phyloP scores from a whole-genome alignment of 2,888 invertebrate genomes.

The Dryomyza anilis region DNA sequence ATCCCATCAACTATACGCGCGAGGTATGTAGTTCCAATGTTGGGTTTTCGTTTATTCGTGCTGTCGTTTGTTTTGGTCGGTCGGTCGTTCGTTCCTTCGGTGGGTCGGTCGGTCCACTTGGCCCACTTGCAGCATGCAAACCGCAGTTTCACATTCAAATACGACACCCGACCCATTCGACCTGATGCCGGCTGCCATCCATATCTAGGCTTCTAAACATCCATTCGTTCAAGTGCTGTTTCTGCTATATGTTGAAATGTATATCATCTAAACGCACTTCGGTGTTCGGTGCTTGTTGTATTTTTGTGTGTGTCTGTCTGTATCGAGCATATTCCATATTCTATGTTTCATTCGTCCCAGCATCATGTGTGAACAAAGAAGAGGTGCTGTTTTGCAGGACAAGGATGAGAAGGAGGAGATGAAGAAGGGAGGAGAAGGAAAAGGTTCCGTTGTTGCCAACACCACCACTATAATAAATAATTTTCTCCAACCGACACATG shows the following conservation, averaged over 20 bases:
- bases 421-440: not conserved
- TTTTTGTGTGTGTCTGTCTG: conserved; percentile 4
- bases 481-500: conserved; percentile 24
- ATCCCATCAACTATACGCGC: no score
- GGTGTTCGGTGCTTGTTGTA: not conserved
- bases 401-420: no score
- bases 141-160: not conserved
- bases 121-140: no score
- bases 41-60: no score
- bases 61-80: no score
- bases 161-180: not conserved
- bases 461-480: not conserved
- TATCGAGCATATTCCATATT: conserved; percentile 4
- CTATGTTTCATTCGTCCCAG: not conserved
- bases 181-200: no score
- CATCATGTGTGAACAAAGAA: not conserved
- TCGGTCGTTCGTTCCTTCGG: no score
- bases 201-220: no score
- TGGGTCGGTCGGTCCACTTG: no score
- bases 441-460: not conserved
- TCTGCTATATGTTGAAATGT: not conserved
- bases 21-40: no score
- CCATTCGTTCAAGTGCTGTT: not conserved
- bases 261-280: conserved; percentile 11
- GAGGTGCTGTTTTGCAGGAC: no score